Base-by-base conservation (phyloP, 2,797 vertebrate species). In the Coregonus suidteri region DNA sequence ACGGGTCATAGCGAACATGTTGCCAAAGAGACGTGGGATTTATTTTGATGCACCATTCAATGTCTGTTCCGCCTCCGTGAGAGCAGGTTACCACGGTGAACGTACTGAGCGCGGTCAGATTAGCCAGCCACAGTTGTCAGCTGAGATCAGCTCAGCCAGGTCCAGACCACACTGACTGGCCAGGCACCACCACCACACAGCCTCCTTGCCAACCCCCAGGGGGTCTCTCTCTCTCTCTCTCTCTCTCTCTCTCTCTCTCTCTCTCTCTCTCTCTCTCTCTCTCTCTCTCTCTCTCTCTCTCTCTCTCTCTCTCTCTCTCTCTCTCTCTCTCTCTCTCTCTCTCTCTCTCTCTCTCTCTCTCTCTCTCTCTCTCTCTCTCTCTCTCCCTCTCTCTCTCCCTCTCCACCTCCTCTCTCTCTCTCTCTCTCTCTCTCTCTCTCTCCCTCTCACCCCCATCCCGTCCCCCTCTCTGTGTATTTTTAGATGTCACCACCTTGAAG, bases 71-170 rank as follows among this genome's bases (percentile, higher is more conserved):
- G 54, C 80, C 74, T 35, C 76, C 70, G 68, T 71, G 64, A 35
- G 67, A 74, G 83, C 90, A 90, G 88, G 88, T 92, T 91, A 85
- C 77, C 81, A 72, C 78, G 51, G 83, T 35, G 18, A 47, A 87
- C 83, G 74, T 20, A 74, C 70, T 35, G n/a, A 9, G 82, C 25
- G 31, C 9, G 81, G 82, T 85, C 84, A 90, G 84, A 90, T 90
- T 86, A 82, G 81, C 84, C 86, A 31, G 87, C 81, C 89, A 79
- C 88, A 84, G 78, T 87, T 91, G 92, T 92, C 92, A 92, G 67
- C 85, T 85, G 82, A 25, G 79, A 91, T 92, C 83, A 91, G 86
- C 77, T 90, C 91, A 90, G 65, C 77, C 74, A 34, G 87, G 79
- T 84, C 84, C 84, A 86, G 88, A 88, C 87, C 71, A 75, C 34